Base-by-base conservation (phyloP, 2,113 vertebrate genomes). In the Pachypanchax playfairii region DNA sequence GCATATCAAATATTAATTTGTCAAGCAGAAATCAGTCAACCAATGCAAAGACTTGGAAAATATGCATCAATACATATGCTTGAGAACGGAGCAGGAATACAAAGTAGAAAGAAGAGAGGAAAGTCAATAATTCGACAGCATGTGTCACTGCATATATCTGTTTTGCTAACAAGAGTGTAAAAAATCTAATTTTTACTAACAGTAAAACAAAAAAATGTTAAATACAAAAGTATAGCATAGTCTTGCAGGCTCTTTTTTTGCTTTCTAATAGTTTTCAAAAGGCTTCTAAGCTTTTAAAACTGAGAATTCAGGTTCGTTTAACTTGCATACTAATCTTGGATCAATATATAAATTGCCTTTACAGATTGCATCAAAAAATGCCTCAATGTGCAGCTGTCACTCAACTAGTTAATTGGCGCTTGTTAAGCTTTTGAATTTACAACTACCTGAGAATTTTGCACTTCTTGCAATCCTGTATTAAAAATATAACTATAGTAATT, bases 1-100 rank as follows among this genome's bases (percentile, higher is more conserved):
- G 35, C 25, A 22, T 58, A 73, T 61, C n/a, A 35, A 70, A 68
- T 79, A 65, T 50, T 53, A 72, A 78, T 74, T 75, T 35, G 55
- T 73, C 68, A 75, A 55, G 52, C 47, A 12, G 70, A 17, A 80
- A 55, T 56, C 64, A 61, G 18, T 60, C 38, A 38, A 42, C 18
- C 66, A 63, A 22, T 52, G 47, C 29, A 26, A 70, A 78, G 47
- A 56, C 57, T 46, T 13, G 5, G 15, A 50, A 60, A 46, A 39
- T 48, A 55, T 35, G 41, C 29, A 80, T 75, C 60, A 53, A n/a
- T 58, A 49, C 51, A 42, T 48, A 4, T 28, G 50, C 55, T 59
- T 35, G 35, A 38, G 44, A 48, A 52, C 33, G 47, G 70, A 25
- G 29, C 17, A 6, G 42, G 54, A 33, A 65, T 41, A 21, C 36